phyloP scores from a whole-genome alignment of 2,888 invertebrate species.

The Trichacis sp. region DNA sequence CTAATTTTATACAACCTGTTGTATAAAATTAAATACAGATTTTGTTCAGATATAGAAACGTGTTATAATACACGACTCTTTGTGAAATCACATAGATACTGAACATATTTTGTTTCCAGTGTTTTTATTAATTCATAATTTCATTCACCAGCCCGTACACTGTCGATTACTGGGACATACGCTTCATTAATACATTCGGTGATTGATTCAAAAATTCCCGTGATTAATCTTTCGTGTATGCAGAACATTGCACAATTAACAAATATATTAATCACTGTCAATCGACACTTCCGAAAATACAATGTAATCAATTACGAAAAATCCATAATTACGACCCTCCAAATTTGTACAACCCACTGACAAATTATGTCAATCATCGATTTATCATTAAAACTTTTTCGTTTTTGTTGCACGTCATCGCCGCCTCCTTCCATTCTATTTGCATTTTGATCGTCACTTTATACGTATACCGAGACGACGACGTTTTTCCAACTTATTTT shows the following conservation, averaged over 20 bases:
- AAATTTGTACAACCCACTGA: no score
- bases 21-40: no score
- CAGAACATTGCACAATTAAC: neutral
- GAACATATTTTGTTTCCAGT: no score
- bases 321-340: constrained; percentile 38
- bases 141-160: no score
- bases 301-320: constrained; percentile 13
- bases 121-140: no score
- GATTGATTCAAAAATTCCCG: neutral
- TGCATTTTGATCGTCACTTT: constrained; percentile 18
- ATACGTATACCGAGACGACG: constrained; percentile 2
- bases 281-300: constrained; percentile 15
- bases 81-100: no score
- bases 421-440: constrained; percentile 19
- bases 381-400: constrained; percentile 29
- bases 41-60: no score
- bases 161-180: neutral
- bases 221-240: neutral
- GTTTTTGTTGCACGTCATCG: constrained; percentile 22
- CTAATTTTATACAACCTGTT: no score
- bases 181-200: neutral
- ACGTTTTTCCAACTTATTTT: constrained; percentile 14
- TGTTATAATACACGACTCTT: no score
- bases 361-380: constrained; percentile 38
- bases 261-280: constrained; percentile 7